A percentile compares a stretch with the other conserved stretches of the same genome.
phyloP scores from a whole-genome alignment of 2,888 invertebrate species.

The Eupithecia vulgata region DNA sequence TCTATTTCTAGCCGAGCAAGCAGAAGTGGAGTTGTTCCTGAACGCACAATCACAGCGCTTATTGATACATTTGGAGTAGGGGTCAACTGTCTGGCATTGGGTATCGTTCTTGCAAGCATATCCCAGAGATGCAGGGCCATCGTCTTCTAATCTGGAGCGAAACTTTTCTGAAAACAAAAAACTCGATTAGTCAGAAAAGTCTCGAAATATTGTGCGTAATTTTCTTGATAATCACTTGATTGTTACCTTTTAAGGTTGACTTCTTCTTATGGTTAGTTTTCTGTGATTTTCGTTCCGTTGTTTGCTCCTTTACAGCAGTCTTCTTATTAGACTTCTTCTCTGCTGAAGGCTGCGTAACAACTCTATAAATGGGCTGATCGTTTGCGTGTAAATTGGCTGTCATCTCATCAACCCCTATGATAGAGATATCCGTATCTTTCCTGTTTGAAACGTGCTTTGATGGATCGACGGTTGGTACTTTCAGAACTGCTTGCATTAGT shows the following conservation, averaged over 20 bases:
- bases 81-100: constrained; percentile 92
- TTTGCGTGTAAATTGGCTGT: constrained; percentile 79
- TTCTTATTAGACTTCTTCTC: constrained; percentile 77
- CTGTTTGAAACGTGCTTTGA: constrained; percentile 68
- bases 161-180: constrained; percentile 68
- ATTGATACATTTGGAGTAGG: constrained; percentile 88
- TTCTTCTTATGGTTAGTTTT: constrained; percentile 78
- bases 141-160: constrained; percentile 71
- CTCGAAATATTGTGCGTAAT: background rate
- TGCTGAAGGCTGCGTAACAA: constrained; percentile 75
- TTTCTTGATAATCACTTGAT: background rate
- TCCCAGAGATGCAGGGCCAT: constrained; percentile 88
- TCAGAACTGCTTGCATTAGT: constrained; percentile 74
- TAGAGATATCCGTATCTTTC: constrained; percentile 75
- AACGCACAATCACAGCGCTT: constrained; percentile 91
- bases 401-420: constrained; percentile 72
- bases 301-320: constrained; percentile 62
- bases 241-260: constrained; percentile 74
- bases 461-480: constrained; percentile 70
- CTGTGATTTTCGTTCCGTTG: constrained; percentile 59
- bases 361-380: constrained; percentile 78
- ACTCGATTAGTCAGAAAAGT: background rate
- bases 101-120: constrained; percentile 89
- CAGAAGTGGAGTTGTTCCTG: constrained; percentile 82
- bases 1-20: constrained; percentile 88